phyloP scores from a whole-genome alignment of 2,113 vertebrate species.

The Grus americana region DNA sequence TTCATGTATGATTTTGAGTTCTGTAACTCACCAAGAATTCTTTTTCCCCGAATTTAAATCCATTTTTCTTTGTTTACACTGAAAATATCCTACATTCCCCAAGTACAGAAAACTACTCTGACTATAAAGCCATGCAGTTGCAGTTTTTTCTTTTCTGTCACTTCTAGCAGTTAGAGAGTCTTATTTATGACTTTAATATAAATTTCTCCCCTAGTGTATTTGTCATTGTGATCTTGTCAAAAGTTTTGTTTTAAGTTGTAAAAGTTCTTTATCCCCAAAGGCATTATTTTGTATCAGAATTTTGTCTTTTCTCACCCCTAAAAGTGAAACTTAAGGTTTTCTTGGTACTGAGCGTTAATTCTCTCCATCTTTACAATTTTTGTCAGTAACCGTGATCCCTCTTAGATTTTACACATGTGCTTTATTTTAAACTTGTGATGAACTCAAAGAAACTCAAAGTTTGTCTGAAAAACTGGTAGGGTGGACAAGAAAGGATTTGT shows the following conservation, averaged over 20 bases:
- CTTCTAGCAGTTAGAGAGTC: background rate
- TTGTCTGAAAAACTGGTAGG: background rate
- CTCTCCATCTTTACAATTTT: background rate
- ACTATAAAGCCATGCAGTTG: background rate
- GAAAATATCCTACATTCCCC: background rate
- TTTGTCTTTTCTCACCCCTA: background rate
- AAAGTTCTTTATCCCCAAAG: background rate
- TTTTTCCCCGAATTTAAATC: background rate
- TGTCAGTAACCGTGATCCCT: background rate
- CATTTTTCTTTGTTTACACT: background rate
- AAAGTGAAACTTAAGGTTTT: background rate
- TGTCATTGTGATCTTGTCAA: background rate
- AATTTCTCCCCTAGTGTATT: constrained; percentile 23
- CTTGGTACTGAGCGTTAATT: background rate
- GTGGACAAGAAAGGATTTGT: background rate
- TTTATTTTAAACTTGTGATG: background rate
- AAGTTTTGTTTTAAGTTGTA: background rate
- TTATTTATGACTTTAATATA: constrained; percentile 62
- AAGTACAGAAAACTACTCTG: background rate
- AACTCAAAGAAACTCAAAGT: background rate
- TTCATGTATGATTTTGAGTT: background rate
- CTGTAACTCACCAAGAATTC: background rate
- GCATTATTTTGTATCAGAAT: background rate
- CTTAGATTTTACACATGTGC: background rate
- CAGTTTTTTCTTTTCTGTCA: constrained; percentile 5